These are phyloP conservation scores for Ciconia maguari DNA, from an alignment of 2,113 vertebrate genomes.

Conservation along the genomic window DNA sequence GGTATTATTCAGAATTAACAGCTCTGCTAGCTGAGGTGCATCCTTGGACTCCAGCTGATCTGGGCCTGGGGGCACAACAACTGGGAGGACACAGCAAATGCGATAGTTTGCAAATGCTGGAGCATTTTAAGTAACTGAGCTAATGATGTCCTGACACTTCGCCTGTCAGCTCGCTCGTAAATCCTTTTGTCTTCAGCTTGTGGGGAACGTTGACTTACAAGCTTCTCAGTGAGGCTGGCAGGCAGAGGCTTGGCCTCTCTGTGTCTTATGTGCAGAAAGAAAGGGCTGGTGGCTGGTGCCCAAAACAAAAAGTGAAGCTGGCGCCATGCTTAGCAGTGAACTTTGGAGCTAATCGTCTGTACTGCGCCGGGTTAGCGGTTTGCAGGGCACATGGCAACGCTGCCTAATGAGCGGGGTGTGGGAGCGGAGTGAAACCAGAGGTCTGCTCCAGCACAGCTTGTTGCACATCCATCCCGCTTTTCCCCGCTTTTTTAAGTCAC, in stretches of 20 bases:
- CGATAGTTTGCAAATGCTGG: not conserved
- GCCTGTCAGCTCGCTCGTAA: not conserved
- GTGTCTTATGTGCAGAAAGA: not conserved
- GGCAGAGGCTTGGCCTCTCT: not conserved
- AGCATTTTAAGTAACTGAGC: not conserved
- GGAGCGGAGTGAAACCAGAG: not conserved
- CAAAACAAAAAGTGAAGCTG: not conserved
- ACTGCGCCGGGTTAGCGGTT: rapidly evolving
- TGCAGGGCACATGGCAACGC: not conserved
- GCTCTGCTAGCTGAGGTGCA: not conserved
- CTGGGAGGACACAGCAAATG: not conserved
- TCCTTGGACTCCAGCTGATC: not conserved
- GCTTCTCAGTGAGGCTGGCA: not conserved
- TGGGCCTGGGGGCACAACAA: not conserved
- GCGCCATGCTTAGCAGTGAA: not conserved
- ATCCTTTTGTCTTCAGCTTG: not conserved
- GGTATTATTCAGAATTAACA: not conserved
- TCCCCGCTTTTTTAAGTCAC: not conserved
- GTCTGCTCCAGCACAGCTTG: rapidly evolving
- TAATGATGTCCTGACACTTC: not conserved
- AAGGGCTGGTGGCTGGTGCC: not conserved
- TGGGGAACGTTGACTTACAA: not conserved
- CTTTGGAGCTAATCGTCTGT: not conserved
- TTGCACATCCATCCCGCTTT: rapidly evolving
- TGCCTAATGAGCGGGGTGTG: not conserved